A percentile compares a stretch with the other conserved stretches of the same genome.
Conservation (phyloP, 2,797 vertebrate species). For the Gouania willdenowi region DNA sequence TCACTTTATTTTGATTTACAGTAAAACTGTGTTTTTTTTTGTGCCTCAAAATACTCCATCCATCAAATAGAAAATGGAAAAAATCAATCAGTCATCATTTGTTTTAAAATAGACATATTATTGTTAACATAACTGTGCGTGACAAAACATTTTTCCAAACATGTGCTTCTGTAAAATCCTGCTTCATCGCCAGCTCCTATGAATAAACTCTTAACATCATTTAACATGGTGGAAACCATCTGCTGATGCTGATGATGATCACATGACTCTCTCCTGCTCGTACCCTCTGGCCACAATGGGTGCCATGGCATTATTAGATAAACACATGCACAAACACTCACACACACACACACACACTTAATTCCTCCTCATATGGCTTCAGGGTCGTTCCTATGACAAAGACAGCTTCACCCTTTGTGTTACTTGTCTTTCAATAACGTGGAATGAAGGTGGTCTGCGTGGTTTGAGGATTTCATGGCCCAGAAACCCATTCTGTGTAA, state of each 20-base stretch:
- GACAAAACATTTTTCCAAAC: conserved; percentile 10
- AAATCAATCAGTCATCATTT: background rate
- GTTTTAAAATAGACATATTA: background rate
- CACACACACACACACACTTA: conserved; percentile 10
- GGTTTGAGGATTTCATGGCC: conserved; percentile 63
- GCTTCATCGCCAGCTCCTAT: conserved; percentile 47
- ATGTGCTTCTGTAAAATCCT: background rate
- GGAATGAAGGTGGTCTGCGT: conserved; percentile 66
- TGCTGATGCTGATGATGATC: no score
- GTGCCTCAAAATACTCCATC: no score
- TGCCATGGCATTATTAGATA: conserved; percentile 45
- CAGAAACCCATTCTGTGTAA: conserved; percentile 53
- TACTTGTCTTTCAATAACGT: conserved; percentile 68
- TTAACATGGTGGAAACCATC: conserved; percentile 76
- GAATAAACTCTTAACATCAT: conserved; percentile 76
- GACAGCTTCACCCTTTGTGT: conserved; percentile 77
- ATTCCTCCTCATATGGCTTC: conserved; percentile 70
- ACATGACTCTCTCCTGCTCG: conserved; percentile 59
- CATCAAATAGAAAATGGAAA: no score
- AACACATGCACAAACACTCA: conserved; percentile 21
- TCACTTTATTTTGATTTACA: no score
- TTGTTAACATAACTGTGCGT: no score
- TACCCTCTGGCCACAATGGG: conserved; percentile 46
- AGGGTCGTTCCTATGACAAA: conserved; percentile 84
- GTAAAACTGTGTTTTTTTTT: no score